These are phyloP conservation scores for Venusia cambrica DNA, from an alignment of 2,888 invertebrate species.

Conservation along the genomic window DNA sequence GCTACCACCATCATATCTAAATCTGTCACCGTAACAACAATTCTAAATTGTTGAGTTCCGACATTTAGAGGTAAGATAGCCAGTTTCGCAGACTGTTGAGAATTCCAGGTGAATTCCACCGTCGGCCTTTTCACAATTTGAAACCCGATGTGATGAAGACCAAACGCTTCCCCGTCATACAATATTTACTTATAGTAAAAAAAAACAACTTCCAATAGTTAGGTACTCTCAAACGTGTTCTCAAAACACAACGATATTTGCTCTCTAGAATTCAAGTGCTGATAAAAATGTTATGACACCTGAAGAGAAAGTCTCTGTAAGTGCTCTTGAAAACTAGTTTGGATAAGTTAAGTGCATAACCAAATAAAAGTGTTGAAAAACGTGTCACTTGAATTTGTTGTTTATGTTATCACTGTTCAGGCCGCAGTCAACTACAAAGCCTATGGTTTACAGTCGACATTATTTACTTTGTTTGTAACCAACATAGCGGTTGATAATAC, in stretches of 20 bases:
- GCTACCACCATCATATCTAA: too few relatives aligned
- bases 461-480: constrained; percentile 13
- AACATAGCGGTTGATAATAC: constrained; percentile 14
- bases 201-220: too few relatives aligned
- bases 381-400: constrained; percentile 41
- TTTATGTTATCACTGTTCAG: constrained; percentile 48
- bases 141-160: too few relatives aligned
- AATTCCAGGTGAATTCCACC: too few relatives aligned
- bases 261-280: constrained; percentile 17
- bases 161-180: too few relatives aligned
- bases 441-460: constrained; percentile 20
- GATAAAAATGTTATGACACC: constrained; percentile 24
- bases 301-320: constrained; percentile 26
- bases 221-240: not conserved
- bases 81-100: too few relatives aligned
- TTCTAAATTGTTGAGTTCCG: too few relatives aligned
- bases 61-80: too few relatives aligned
- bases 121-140: too few relatives aligned
- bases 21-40: too few relatives aligned
- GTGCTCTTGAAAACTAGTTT: constrained; percentile 27
- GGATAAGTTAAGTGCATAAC: constrained; percentile 23
- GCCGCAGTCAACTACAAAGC: constrained; percentile 31
- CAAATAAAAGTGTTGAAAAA: constrained; percentile 40
- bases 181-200: too few relatives aligned
- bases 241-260: constrained; percentile 10